phyloP scores from a whole-genome alignment of 2,888 invertebrate species.

The Sarcophaga carnaria region DNA sequence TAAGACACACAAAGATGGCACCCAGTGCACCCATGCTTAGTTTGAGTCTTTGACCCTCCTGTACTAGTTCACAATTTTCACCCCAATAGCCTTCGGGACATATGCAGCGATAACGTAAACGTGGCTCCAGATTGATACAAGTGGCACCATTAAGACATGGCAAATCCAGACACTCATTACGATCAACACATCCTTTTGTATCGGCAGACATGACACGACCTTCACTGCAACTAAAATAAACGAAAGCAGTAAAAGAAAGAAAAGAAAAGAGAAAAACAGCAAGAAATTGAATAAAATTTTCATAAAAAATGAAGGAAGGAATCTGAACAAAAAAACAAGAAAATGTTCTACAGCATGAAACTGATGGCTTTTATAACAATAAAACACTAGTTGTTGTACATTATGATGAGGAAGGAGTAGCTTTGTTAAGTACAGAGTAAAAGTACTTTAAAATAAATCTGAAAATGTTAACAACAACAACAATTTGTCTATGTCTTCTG shows the following conservation, averaged over 20 bases:
- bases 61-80: conserved; percentile 95
- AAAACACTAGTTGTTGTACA: background rate
- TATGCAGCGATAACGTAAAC: conserved; percentile 92
- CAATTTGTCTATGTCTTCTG: conserved; percentile 23
- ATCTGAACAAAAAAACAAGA: no score
- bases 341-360: no score
- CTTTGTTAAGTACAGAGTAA: background rate
- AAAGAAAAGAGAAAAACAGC: background rate
- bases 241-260: conserved; percentile 82
- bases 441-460: background rate
- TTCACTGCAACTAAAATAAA: conserved; percentile 90
- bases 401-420: background rate
- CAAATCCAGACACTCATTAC: conserved; percentile 96
- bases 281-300: background rate
- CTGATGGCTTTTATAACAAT: no score
- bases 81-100: conserved; percentile 97
- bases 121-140: conserved; percentile 95
- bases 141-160: conserved; percentile 96
- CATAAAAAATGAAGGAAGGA: no score
- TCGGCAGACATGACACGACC: conserved; percentile 95
- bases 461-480: background rate
- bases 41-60: conserved; percentile 96
- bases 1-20: conserved; percentile 97
- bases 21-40: conserved; percentile 98
- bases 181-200: conserved; percentile 96